phyloP scores from a whole-genome alignment of 2,888 invertebrate genomes.

The Trichopria drosophilae region DNA sequence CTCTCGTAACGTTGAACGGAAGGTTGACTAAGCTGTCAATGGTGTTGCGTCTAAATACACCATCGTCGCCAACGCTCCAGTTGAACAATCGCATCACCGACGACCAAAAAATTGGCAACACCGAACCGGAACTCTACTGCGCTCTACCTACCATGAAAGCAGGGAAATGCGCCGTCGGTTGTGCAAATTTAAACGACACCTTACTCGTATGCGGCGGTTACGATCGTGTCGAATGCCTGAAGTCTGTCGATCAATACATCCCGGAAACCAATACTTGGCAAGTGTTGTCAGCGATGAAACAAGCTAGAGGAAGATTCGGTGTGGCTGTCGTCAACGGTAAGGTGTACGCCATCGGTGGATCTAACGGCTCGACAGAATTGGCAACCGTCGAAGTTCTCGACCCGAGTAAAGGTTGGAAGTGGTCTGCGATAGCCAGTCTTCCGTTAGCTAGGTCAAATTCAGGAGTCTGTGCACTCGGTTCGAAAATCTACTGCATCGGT shows the following conservation, averaged over 20 bases:
- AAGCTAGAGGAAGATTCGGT: conserved; percentile 78
- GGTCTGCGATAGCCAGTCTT: conserved; percentile 59
- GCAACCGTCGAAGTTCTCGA: conserved; percentile 70
- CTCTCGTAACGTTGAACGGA: conserved; percentile 67
- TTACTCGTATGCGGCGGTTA: conserved; percentile 83
- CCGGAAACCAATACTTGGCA: conserved; percentile 72
- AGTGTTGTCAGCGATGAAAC: conserved; percentile 70
- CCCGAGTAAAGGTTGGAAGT: conserved; percentile 55
- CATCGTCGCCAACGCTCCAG: conserved; percentile 44
- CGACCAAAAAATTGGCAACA: conserved; percentile 49
- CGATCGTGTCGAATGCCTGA: conserved; percentile 81
- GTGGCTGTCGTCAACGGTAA: conserved; percentile 70
- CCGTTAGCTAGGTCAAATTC: conserved; percentile 54
- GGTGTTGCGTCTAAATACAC: conserved; percentile 61
- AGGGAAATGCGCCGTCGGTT: conserved; percentile 76
- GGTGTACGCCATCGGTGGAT: conserved; percentile 81
- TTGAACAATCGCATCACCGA: conserved; percentile 36
- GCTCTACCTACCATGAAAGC: conserved; percentile 67
- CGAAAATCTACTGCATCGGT: conserved; percentile 74
- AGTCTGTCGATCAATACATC: conserved; percentile 74
- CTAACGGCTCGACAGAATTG: conserved; percentile 81
- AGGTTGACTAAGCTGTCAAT: conserved; percentile 67
- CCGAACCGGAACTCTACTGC: conserved; percentile 64
- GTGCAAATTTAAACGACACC: conserved; percentile 70
- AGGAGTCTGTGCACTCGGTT: conserved; percentile 69